A percentile compares a stretch with the other conserved stretches of the same genome.
Conservation (phyloP, 1,140 invertebrate genomes). For the Agrypnia vestita region DNA sequence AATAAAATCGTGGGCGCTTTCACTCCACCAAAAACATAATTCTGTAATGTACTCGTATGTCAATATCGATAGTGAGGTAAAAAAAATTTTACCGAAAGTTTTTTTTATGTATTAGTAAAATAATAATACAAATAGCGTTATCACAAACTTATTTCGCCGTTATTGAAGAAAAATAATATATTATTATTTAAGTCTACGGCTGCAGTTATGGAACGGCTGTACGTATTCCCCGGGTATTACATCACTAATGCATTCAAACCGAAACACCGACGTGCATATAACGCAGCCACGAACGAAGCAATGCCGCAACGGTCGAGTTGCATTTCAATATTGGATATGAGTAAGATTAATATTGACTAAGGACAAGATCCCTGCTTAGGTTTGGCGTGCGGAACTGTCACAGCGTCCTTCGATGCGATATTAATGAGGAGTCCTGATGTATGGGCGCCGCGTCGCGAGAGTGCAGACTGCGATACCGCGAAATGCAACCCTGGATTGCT, state of each 20-base stretch:
- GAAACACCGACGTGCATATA: neutral
- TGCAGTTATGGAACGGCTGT: neutral
- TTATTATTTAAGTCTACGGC: too few species aligned
- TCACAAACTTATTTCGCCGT: too few species aligned
- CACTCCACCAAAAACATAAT: too few species aligned
- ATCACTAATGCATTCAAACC: slow-evolving; percentile 15
- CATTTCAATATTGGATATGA: slow-evolving; percentile 44
- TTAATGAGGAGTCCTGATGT: slow-evolving; percentile 22
- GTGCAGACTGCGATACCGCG: slow-evolving; percentile 22
- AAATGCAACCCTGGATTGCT: slow-evolving; percentile 5
- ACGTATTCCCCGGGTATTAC: neutral
- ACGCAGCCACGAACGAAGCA: slow-evolving; percentile 3
- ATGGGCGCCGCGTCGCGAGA: neutral
- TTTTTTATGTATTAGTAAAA: too few species aligned
- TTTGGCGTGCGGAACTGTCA: slow-evolving; percentile 28
- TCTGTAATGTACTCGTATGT: too few species aligned
- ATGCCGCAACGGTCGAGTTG: slow-evolving; percentile 22
- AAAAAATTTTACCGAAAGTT: too few species aligned
- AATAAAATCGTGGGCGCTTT: too few species aligned
- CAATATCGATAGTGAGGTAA: too few species aligned
- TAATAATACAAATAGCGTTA: too few species aligned
- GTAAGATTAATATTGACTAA: slow-evolving; percentile 45
- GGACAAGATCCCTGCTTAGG: slow-evolving; percentile 23
- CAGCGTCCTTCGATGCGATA: slow-evolving; percentile 31
- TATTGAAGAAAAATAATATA: too few species aligned